Evolutionary conservation across 2,888 invertebrate species (phyloP), one percentile per base, ranked within the genome.

Genomic region (Melinaea marsaeus): DNA sequence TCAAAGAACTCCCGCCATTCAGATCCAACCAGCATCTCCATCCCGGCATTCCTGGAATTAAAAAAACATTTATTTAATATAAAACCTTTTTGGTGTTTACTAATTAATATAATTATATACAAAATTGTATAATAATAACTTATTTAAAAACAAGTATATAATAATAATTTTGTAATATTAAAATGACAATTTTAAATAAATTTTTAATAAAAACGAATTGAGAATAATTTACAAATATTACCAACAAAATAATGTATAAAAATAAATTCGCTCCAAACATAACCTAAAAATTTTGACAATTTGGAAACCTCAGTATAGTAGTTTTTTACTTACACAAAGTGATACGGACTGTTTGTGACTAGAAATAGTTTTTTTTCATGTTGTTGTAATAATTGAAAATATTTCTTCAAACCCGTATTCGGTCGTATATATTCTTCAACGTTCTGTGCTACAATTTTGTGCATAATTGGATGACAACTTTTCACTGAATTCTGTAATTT

Each of bases 261-360:
- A 22, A 22, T 22, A 22, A 22, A 22, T 22, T 22, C 22, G 22
- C 22, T 22, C 22, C 22, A 22, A 22, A 22, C 0, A 22, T 22
- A 22, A 22, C 22, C 3, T 9, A 42, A 9, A 42, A 42, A 42
- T 42, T 9, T 9, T 22, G 22, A 42, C 42, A 42, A 42, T 11
- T 42, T 9, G 2, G 3, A 42, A 9, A 42, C 9, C 9, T 3
- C 42, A 42, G 42, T 42, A 37, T 37, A 6, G 2, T 42, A 42
- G 2, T 7, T 3, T 42, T 58, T 59, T 60, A 92, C 95, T 94
- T 91, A 96, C 98, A 97, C 98, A 92, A 99, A 99, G 76, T 95
- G 95, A 81, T 94, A 98, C 0, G 98, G 98, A 81, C 98, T 98
- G 82, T 99, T 99, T 9, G 99, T 99, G 13, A 99, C 97, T 63